Base-by-base conservation (phyloP, 1,140 invertebrate genomes). In the Glossosoma conforme region DNA sequence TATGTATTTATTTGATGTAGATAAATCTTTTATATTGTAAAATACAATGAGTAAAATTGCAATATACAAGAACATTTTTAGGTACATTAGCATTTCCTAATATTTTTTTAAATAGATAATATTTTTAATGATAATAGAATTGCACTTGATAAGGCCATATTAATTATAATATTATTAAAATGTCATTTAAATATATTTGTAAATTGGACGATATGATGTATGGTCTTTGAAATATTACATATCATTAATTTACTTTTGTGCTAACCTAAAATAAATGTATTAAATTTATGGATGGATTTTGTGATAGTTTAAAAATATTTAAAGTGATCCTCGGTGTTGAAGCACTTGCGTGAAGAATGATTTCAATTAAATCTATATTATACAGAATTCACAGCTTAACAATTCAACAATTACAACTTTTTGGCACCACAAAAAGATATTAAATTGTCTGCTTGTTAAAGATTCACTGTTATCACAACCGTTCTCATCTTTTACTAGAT, bases 271-370 rank as follows among this genome's bases (percentile, higher is more conserved):
- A 32, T 42, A 21, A 24, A 22, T 42, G 25, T 13, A 42, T 42
- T 22, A 25, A 42, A 42, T 42, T 4, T 30, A 41, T 38, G 10
- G 28, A 48, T 20, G 37, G 25, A 40, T 30, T 40, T 40, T 38
- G 46, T 44, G 30, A 51, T 44, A 20, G 18, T 28, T 25, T 36
- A 33, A 14, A 51, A 50, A 40, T 32, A 42, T 50, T 37, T 37
- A 50, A 37, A 32, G 40, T 40, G 14, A 20, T 51, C 41, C 43
- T 47, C 21, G 15, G 44, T 54, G 44, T 54, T 40, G 48, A 56
- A 56, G 54, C 48, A 56, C 54, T 55, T 56, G 54, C 54, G 54
- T 56, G 48, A 37, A 56, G 44, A 54, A 30, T 18, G 18, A 20
- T 45, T 33, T 36, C 41, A 13, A 45, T 28, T 52, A 43, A 37